phyloP scores from a whole-genome alignment of 2,113 vertebrate species.

The Cyanoderma ruficeps region DNA sequence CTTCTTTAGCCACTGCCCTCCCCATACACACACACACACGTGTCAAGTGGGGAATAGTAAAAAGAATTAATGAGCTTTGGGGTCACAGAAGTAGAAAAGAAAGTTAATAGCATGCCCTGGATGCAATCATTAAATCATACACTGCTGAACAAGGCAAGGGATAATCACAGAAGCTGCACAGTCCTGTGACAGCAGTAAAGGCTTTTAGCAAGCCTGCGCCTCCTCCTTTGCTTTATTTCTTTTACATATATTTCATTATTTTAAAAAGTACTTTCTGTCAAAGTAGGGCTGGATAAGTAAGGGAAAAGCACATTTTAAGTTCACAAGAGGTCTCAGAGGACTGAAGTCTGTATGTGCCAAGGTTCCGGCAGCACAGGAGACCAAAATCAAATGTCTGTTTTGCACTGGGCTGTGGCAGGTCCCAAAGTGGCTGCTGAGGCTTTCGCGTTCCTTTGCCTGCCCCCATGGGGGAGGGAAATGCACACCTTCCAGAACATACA shows the following conservation, averaged over 20 bases:
- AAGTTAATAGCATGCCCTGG: conserved; percentile 56
- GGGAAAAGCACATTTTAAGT: neutral
- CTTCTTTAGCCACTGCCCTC: conserved; percentile 27
- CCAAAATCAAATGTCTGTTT: neutral
- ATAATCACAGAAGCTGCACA: conserved; percentile 31
- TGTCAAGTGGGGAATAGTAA: neutral
- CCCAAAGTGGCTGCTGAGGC: neutral
- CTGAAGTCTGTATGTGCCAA: neutral
- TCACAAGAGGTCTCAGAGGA: neutral
- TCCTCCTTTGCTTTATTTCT: conserved; percentile 8
- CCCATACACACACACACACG: neutral
- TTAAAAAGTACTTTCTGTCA: neutral
- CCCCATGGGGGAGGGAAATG: neutral
- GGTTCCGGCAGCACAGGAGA: neutral
- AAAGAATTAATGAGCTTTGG: conserved; percentile 48
- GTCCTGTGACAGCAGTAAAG: conserved; percentile 4
- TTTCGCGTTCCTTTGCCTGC: neutral
- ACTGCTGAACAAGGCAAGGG: conserved; percentile 27
- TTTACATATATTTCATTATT: neutral
- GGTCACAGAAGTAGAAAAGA: conserved; percentile 48
- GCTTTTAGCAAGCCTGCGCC: neutral
- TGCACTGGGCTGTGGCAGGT: neutral
- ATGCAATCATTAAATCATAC: conserved; percentile 53
- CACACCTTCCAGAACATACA: neutral
- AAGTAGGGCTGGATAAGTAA: neutral